phyloP scores from a whole-genome alignment of 2,113 vertebrate genomes.

The Pangasianodon hypophthalmus region DNA sequence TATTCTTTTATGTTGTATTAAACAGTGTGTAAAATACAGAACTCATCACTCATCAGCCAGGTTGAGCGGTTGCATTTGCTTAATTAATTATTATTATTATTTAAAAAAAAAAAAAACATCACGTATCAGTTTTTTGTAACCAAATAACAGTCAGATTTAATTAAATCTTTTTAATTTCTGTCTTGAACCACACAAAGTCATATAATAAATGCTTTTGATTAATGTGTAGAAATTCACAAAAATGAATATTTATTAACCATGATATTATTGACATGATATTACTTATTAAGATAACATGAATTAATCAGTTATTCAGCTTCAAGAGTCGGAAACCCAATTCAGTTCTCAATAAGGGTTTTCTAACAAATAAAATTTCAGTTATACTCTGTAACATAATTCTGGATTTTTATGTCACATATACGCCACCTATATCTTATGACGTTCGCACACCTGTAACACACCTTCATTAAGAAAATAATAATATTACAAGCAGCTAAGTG shows the following conservation, averaged over 20 bases:
- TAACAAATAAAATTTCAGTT: background rate
- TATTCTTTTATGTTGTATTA: background rate
- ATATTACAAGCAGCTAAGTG: background rate
- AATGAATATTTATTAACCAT: background rate
- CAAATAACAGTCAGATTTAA: background rate
- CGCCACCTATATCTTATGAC: background rate
- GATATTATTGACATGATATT: background rate
- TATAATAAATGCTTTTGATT: background rate
- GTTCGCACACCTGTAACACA: background rate
- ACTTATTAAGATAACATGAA: background rate
- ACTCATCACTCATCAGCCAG: background rate
- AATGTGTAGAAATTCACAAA: background rate
- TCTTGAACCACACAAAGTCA: background rate
- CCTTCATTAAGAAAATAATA: background rate
- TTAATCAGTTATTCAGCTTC: background rate
- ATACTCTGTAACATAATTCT: background rate
- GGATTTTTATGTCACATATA: background rate
- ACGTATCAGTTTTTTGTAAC: background rate
- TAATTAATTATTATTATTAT: background rate
- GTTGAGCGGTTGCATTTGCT: background rate
- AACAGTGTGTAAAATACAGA: background rate
- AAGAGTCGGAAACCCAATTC: background rate
- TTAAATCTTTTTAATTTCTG: background rate
- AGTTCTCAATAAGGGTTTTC: background rate
- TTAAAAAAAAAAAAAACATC: background rate